These are phyloP conservation scores for Hemitrygon akajei DNA, from an alignment of 2,797 vertebrate genomes.

Conservation along the genomic window DNA sequence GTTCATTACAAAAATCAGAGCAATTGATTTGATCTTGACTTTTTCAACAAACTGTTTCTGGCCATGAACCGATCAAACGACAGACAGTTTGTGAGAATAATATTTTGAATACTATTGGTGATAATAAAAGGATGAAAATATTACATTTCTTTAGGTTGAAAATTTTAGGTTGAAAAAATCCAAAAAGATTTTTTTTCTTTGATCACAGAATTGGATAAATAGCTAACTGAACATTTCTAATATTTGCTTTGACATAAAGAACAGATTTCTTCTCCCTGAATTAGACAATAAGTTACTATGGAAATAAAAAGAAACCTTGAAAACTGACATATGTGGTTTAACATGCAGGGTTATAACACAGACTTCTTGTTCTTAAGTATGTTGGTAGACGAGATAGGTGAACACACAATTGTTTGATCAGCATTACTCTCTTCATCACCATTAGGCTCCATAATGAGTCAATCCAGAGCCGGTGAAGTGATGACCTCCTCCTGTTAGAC, in stretches of 20 bases:
- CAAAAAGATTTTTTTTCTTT: not conserved
- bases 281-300: not conserved
- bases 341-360: too few species aligned
- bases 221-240: not conserved
- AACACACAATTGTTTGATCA: too few species aligned
- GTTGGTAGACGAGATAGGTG: too few species aligned
- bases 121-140: not conserved
- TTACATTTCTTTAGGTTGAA: not conserved
- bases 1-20: not conserved
- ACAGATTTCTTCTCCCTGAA: not conserved
- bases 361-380: too few species aligned
- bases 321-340: not conserved
- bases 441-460: too few species aligned
- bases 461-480: too few species aligned
- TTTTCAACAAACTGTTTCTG: slow-evolving; percentile 1
- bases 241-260: not conserved
- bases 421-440: too few species aligned
- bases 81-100: not conserved
- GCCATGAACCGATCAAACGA: not conserved
- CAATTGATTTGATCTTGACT: not conserved
- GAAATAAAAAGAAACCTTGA: not conserved
- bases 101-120: not conserved
- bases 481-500: too few species aligned
- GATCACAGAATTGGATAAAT: not conserved
- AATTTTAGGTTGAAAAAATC: not conserved